Evolutionary conservation across 2,888 invertebrate species (phyloP), one percentile per base, ranked within the genome.

Genomic region (Nasonia oneida): DNA sequence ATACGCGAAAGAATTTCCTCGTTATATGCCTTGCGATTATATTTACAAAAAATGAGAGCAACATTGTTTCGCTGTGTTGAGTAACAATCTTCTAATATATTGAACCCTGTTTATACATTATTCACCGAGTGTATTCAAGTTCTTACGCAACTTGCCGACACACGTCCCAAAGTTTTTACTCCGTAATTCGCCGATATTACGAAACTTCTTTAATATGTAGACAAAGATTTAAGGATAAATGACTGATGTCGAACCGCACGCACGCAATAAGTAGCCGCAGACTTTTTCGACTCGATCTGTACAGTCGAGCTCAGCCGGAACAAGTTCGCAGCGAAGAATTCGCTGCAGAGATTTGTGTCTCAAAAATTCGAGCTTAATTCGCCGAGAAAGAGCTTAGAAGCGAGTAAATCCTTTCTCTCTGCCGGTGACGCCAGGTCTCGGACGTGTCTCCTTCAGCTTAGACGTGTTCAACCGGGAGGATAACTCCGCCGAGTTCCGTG

Each of bases 321-420:
- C 12, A 47, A 47, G 47, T 47, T 47, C 10, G 12, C 47, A 70
- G 15, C 23, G 57, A 15, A 33, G n/a, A 57, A 57, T 57, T n/a
- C 5, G 3, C 57, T 57, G 18, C 57, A n/a, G n/a, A 57, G 18
- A 18, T 57, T n/a, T 57, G n/a, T 37, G 29, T 75, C 23, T 77
- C 33, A 33, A 67, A 79, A 79, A 50, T 33, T 67, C 10, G 12
- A 67, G 67, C 47, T 79, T 79, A 79, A 79, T 79, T 67, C 50
- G 12, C 10, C n/a, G 42, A 6, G 18, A 37, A 5, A 29, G 78
- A 79, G 67, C 78, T 79, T 79, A 67, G 61, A 61, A 39, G 77
- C 47, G 47, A 47, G 47, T 47, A 47, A 47, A 47, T 0, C 64
- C 61, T n/a, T 78, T 64, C n/a, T 64, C 37, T 18, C 37, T 33